These are phyloP conservation scores for Panagrolaimus sp. DNA, from an alignment of 1,140 invertebrate genomes.

Conservation along the genomic window DNA sequence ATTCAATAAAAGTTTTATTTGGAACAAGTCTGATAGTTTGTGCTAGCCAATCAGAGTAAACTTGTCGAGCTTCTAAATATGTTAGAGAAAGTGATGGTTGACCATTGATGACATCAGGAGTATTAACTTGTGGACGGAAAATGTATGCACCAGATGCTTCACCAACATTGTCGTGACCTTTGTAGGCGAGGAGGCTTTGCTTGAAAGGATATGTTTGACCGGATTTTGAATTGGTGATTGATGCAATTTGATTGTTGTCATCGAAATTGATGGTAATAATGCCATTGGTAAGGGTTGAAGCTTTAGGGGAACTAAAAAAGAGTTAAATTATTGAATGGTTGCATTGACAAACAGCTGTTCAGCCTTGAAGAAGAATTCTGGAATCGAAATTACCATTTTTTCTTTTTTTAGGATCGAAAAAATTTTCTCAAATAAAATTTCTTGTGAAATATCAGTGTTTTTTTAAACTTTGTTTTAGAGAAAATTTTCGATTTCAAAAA, in stretches of 20 bases:
- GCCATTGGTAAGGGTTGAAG: neutral
- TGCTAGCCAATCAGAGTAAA: constrained; percentile 70
- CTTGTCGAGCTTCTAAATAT: constrained; percentile 71
- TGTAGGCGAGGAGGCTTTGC: constrained; percentile 75
- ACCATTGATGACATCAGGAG: constrained; percentile 18
- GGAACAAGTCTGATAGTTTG: constrained; percentile 73
- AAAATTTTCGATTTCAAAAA: too few relatives aligned
- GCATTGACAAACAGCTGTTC: too few relatives aligned
- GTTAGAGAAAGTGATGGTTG: neutral
- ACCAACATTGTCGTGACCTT: constrained; percentile 64
- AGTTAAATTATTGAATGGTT: too few relatives aligned
- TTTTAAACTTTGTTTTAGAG: too few relatives aligned
- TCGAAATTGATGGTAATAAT: neutral
- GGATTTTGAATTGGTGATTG: neutral
- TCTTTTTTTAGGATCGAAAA: too few relatives aligned
- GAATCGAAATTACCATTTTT: too few relatives aligned
- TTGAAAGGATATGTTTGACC: constrained; percentile 54
- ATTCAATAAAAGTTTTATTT: constrained; percentile 68
- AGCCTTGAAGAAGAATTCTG: too few relatives aligned
- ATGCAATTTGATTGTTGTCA: neutral
- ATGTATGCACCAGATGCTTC: constrained; percentile 77
- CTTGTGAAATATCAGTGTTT: too few relatives aligned
- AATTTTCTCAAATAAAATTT: too few relatives aligned
- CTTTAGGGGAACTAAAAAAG: neutral
- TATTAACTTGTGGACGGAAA: constrained; percentile 68